phyloP scores from a whole-genome alignment of 2,888 invertebrate genomes.

The Andrena bucephala region DNA sequence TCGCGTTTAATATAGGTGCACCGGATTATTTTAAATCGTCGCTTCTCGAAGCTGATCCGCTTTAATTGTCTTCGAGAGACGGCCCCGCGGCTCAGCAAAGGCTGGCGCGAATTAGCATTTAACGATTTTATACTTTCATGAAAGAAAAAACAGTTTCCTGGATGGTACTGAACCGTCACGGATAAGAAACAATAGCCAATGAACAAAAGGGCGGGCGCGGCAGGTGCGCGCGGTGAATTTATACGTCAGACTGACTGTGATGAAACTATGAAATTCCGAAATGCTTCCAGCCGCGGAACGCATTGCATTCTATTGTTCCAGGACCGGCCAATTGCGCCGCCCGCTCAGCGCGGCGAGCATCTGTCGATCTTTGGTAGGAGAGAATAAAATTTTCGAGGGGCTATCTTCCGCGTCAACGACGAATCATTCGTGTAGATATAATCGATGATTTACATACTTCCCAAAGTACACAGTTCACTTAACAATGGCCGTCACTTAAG shows the following conservation, averaged over 20 bases:
- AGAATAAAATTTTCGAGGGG: neutral
- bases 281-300: constrained; percentile 37
- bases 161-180: constrained; percentile 44
- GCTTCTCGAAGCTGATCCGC: neutral
- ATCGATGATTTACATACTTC: too few species aligned
- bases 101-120: neutral
- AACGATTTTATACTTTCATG: constrained; percentile 47
- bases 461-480: too few species aligned
- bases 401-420: too few species aligned
- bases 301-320: constrained; percentile 60
- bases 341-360: constrained; percentile 45
- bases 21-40: neutral
- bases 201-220: constrained; percentile 45
- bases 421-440: too few species aligned
- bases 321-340: constrained; percentile 35
- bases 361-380: constrained; percentile 40
- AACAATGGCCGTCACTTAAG: too few species aligned
- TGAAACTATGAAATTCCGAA: constrained; percentile 64
- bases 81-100: neutral
- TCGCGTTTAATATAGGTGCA: neutral
- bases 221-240: constrained; percentile 67
- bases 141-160: constrained; percentile 46
- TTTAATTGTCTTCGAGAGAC: neutral
- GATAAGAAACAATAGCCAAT: constrained; percentile 53
- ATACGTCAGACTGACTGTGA: constrained; percentile 65